Percentiles rank a stretch among this genome's conserved stretches.
Evolutionary conservation across 2,113 vertebrate genomes (phyloP).

Genomic region (Eublepharis macularius): DNA sequence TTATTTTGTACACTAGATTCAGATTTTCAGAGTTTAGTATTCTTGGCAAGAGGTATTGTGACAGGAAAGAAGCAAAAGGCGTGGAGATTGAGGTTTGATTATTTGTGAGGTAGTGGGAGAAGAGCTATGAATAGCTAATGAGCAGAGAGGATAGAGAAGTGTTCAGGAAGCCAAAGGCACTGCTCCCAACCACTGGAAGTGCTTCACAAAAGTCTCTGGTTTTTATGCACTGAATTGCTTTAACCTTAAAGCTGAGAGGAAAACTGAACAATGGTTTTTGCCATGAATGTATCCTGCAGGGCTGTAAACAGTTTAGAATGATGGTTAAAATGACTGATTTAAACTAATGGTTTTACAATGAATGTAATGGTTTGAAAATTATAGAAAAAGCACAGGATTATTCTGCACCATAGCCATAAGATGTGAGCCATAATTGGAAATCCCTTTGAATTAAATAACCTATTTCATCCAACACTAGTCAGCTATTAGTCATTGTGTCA

Average conservation of each 20-base stretch:
- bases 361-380: background rate
- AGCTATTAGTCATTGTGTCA: background rate
- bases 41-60: background rate
- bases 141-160: background rate
- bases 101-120: background rate
- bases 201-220: background rate
- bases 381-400: background rate
- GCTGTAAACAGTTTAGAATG: background rate
- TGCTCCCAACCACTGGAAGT: background rate
- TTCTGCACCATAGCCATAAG: background rate
- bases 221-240: background rate
- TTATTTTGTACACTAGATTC: background rate
- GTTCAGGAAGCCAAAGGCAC: background rate
- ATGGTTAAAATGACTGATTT: background rate
- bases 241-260: background rate
- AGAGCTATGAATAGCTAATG: background rate
- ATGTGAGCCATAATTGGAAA: background rate
- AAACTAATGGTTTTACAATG: background rate
- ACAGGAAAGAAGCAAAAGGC: background rate
- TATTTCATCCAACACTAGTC: background rate
- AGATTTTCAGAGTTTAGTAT: background rate
- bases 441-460: background rate
- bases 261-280: background rate
- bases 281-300: background rate
- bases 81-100: background rate